Conservation (phyloP, 1,140 invertebrate genomes). For the Heliconius nattereri region DNA sequence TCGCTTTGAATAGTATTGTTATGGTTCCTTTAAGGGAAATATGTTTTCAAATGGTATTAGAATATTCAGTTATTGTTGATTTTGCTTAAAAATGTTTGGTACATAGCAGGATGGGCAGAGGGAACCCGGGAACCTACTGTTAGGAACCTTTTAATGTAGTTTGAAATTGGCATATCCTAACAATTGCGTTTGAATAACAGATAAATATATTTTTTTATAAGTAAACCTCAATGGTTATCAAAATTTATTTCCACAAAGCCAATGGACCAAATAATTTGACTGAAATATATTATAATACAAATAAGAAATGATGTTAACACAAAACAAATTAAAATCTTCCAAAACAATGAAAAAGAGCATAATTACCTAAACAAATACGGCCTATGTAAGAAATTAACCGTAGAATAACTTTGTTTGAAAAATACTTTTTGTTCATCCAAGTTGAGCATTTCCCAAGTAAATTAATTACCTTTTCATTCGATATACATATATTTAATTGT, state of each 20-base stretch:
- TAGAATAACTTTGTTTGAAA: not conserved
- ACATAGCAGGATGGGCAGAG: too few species aligned
- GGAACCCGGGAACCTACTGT: too few species aligned
- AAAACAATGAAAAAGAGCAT: not conserved
- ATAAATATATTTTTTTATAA: too few species aligned
- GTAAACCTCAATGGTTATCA: too few species aligned
- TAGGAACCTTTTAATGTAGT: too few species aligned
- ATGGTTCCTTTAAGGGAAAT: not conserved
- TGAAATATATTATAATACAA: not conserved
- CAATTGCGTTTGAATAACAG: too few species aligned
- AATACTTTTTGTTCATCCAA: not conserved
- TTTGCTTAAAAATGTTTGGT: not conserved
- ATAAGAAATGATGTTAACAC: not conserved
- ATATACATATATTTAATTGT: too few species aligned
- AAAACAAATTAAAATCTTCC: not conserved
- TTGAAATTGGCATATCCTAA: too few species aligned
- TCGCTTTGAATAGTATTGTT: not conserved
- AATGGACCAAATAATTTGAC: too few species aligned
- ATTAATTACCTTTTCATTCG: not conserved
- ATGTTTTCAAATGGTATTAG: not conserved
- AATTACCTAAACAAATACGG: not conserved
- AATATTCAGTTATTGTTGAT: not conserved
- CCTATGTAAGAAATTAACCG: not conserved
- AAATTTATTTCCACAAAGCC: too few species aligned
- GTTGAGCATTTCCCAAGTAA: not conserved